A percentile compares a stretch with the other conserved stretches of the same genome.
Conservation (phyloP, 2,888 invertebrate genomes). For the Corbicula japonica region DNA sequence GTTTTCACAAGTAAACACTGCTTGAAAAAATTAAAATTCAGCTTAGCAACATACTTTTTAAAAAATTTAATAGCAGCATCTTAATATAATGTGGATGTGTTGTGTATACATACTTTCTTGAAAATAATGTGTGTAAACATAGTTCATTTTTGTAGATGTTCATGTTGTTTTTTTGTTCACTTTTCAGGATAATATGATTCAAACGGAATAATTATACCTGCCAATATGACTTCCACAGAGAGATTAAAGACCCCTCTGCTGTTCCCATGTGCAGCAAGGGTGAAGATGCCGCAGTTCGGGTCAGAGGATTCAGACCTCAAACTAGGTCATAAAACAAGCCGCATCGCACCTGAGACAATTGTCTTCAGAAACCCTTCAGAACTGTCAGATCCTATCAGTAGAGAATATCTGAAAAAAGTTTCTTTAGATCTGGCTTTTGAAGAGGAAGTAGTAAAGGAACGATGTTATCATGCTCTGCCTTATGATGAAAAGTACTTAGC, state of each 20-base stretch:
- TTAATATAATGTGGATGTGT: no score
- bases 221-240: slow-evolving; percentile 48
- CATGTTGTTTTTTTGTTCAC: not conserved
- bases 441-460: slow-evolving; percentile 84
- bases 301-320: slow-evolving; percentile 76
- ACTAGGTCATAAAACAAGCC: slow-evolving; percentile 51
- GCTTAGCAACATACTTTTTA: no score
- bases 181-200: not conserved
- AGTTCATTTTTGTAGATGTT: not conserved
- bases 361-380: slow-evolving; percentile 59
- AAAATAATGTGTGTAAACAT: no score
- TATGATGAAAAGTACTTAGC: slow-evolving; percentile 83
- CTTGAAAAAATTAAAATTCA: no score
- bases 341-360: slow-evolving; percentile 64
- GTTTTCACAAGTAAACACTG: no score
- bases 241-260: slow-evolving; percentile 72
- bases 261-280: slow-evolving; percentile 82
- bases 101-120: no score
- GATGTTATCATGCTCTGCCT: slow-evolving; percentile 84
- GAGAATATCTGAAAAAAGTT: slow-evolving; percentile 79
- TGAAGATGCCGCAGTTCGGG: slow-evolving; percentile 81
- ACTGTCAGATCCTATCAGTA: slow-evolving; percentile 70
- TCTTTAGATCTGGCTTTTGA: slow-evolving; percentile 82
- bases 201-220: slow-evolving; percentile 33
- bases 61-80: no score